Conservation (phyloP, 23 tunicate genomes). For the Oikopleura dioica region DNA sequence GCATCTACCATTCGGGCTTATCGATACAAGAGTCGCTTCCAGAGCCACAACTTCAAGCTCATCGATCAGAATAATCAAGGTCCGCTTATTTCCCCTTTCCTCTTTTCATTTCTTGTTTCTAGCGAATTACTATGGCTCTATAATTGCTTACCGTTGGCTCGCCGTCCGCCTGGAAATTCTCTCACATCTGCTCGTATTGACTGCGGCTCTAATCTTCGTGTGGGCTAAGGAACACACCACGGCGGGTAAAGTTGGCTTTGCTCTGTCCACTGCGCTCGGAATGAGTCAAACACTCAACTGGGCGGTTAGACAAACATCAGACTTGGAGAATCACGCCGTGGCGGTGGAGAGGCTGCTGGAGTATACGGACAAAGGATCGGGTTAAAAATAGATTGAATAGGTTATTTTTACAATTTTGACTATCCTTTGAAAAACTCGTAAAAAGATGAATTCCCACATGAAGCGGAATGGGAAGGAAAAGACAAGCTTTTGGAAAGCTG, state of each 20-base stretch:
- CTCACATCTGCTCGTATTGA: constrained; percentile 39
- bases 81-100: no score
- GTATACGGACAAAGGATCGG: constrained; percentile 31
- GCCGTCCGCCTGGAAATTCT: constrained; percentile 66
- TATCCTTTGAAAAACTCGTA: neutral
- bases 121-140: constrained; percentile 7
- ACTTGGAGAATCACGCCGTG: constrained; percentile 71
- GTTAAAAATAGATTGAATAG: neutral
- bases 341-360: constrained; percentile 73
- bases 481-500: constrained; percentile 26
- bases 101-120: no score
- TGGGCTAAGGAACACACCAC: neutral
- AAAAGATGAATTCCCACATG: constrained; percentile 18
- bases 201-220: constrained; percentile 28
- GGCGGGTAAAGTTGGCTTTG: neutral
- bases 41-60: neutral
- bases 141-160: constrained; percentile 45
- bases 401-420: neutral
- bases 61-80: neutral
- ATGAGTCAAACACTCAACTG: constrained; percentile 87
- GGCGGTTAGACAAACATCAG: constrained; percentile 81
- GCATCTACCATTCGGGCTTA: constrained; percentile 3
- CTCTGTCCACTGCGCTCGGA: constrained; percentile 15
- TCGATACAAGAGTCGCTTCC: neutral
- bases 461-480: constrained; percentile 20